Conservation (phyloP, 2,888 invertebrate species). For the Sinelater perroti region DNA sequence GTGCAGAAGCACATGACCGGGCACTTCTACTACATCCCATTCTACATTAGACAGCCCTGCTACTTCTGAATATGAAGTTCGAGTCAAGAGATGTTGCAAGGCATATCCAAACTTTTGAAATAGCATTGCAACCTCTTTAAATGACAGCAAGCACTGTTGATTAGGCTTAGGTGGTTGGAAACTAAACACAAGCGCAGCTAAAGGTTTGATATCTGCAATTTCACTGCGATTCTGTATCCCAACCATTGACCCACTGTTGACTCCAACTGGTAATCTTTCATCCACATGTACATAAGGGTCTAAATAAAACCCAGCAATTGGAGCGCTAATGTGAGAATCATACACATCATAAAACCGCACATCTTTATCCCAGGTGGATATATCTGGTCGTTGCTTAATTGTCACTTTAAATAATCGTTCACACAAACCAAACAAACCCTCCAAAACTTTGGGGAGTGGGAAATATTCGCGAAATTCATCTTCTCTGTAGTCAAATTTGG, state of each 20-base stretch:
- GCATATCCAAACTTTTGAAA: slow-evolving; percentile 90
- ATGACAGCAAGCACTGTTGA: slow-evolving; percentile 75
- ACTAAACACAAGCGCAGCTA: slow-evolving; percentile 86
- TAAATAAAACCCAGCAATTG: slow-evolving; percentile 84
- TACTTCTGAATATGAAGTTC: slow-evolving; percentile 82
- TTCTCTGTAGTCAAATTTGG: slow-evolving; percentile 74
- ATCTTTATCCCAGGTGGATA: slow-evolving; percentile 85
- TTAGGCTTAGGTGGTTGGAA: slow-evolving; percentile 73
- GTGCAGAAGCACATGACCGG: slow-evolving; percentile 82
- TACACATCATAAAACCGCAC: slow-evolving; percentile 84
- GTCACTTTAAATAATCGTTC: slow-evolving; percentile 81
- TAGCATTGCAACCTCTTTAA: slow-evolving; percentile 77
- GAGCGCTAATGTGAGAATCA: slow-evolving; percentile 70
- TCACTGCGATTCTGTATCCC: slow-evolving; percentile 78
- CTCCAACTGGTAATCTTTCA: slow-evolving; percentile 68
- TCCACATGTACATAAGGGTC: slow-evolving; percentile 80
- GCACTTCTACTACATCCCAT: slow-evolving; percentile 91
- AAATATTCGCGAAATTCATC: slow-evolving; percentile 81
- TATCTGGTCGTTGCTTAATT: slow-evolving; percentile 72
- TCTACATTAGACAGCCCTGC: slow-evolving; percentile 88
- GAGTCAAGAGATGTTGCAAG: slow-evolving; percentile 85
- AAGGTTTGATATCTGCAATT: slow-evolving; percentile 71
- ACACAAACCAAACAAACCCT: slow-evolving; percentile 78
- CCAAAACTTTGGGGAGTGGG: slow-evolving; percentile 81
- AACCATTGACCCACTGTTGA: slow-evolving; percentile 79